Evolutionary conservation across 1,140 invertebrate genomes (phyloP), one percentile per base, ranked within the genome.

Genomic region (Drosophila punjabiensis): DNA sequence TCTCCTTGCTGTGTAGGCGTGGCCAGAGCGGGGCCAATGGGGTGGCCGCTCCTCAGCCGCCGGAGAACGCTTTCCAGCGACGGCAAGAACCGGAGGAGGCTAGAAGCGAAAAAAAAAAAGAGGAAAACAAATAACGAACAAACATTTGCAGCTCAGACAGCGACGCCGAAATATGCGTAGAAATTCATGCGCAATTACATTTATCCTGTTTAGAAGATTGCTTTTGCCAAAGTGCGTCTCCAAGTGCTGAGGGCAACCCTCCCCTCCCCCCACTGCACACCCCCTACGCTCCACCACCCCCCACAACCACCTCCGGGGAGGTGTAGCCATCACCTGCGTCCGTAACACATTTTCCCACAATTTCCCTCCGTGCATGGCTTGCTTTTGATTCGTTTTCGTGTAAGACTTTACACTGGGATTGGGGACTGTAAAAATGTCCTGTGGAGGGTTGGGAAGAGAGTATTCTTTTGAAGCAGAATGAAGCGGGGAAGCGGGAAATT

Each of bases 171-270:
- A 89, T 82, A 91, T 92, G 91, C 91, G 91, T 92, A 92, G 88
- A 92, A 92, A 92, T 93, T 93, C 92, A 93, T 93, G 92, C 92
- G 92, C 92, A 93, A 93, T 93, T 93, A 92, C 92, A 91, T 93
- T 93, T 92, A 93, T 93, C 92, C 92, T 92, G 91, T 93, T 93
- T 92, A 90, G 81, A 82, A 92, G 83, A 92, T 93, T 92, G 91
- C 86, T 92, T 86, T 86, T 69, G 71, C 61, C 82, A 90, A 90
- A 90, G 85, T 90, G 86, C 81, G 85, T 89, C 85, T 90, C 79
- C 81, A 90, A 85, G 86, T 82, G 85, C 74, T 79, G 77, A 58
- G 64, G 68, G 68, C 76, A 80, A 78, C 76, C 84, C 65, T 18
- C 73, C n/a, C n/a, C n/a, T n/a, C n/a, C 79, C 35, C 45, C 67